These are phyloP conservation scores for Actinemys pallida DNA, from an alignment of 2,113 vertebrate genomes.

Conservation along the genomic window DNA sequence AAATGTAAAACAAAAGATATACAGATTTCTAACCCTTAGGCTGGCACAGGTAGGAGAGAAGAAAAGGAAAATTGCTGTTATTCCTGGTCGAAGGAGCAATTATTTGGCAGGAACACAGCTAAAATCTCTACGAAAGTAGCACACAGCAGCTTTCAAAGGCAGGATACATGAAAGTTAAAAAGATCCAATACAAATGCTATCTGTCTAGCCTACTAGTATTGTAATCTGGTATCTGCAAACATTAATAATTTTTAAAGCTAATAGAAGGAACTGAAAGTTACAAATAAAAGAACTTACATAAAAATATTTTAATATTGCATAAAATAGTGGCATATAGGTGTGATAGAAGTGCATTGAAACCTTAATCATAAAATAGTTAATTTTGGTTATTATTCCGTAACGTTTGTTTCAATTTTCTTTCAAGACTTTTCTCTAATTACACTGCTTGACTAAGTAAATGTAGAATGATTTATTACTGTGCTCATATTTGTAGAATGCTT, in stretches of 20 bases:
- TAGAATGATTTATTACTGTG: background rate
- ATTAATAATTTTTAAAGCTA: slow-evolving; percentile 28
- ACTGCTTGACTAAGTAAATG: background rate
- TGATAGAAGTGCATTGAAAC: background rate
- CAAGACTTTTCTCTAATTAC: background rate
- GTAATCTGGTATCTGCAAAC: slow-evolving; percentile 3
- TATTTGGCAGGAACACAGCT: slow-evolving; percentile 31
- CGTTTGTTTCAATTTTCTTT: accelerated
- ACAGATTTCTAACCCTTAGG: background rate
- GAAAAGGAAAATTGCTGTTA: background rate
- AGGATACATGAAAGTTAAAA: slow-evolving; percentile 1
- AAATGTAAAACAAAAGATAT: background rate
- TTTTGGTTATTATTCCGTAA: no score
- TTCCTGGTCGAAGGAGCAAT: background rate
- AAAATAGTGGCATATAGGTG: background rate
- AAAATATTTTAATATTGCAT: slow-evolving; percentile 13
- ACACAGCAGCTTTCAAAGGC: slow-evolving; percentile 27
- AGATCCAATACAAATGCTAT: slow-evolving; percentile 41
- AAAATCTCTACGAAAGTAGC: slow-evolving; percentile 25
- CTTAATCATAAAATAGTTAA: background rate
- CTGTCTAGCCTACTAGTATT: background rate
- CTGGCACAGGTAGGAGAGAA: background rate
- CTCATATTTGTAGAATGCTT: background rate
- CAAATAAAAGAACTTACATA: background rate
- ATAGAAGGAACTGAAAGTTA: slow-evolving; percentile 2